These are phyloP conservation scores for Euwallacea fornicatus DNA, from an alignment of 1,140 invertebrate genomes.

Conservation along the genomic window DNA sequence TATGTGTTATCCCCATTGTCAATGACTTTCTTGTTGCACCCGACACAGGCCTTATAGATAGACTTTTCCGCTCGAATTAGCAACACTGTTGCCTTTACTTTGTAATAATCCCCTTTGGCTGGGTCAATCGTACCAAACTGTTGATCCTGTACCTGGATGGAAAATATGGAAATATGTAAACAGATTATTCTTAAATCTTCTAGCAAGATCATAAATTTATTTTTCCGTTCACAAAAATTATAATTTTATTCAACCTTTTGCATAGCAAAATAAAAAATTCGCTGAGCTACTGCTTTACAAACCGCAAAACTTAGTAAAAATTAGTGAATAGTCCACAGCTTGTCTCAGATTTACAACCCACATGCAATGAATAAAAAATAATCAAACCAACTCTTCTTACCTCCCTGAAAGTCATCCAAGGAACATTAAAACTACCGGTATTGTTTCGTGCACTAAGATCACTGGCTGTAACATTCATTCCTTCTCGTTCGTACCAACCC, in stretches of 20 bases:
- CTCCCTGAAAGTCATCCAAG: conserved; percentile 74
- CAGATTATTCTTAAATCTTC: too few relatives aligned
- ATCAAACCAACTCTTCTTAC: conserved; percentile 42
- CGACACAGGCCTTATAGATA: conserved; percentile 86
- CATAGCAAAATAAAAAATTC: too few relatives aligned
- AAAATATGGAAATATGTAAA: too few relatives aligned
- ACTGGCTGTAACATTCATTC: conserved; percentile 61
- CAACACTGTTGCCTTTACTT: conserved; percentile 68
- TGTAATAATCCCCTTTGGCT: conserved; percentile 70
- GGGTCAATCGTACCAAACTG: conserved; percentile 16
- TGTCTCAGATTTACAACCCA: neutral
- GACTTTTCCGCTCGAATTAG: conserved; percentile 76
- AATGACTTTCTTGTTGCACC: conserved; percentile 92
- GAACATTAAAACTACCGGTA: conserved; percentile 55
- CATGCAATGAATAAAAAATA: neutral
- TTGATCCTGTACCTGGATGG: conserved; percentile 21
- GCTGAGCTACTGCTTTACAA: too few relatives aligned
- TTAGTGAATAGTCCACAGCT: neutral
- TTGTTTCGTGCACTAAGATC: conserved; percentile 64
- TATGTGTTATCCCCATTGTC: conserved; percentile 86
- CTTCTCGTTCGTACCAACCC: conserved; percentile 74
- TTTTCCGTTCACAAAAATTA: too few relatives aligned
- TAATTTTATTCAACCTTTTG: too few relatives aligned
- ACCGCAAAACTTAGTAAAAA: too few relatives aligned
- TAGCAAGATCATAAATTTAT: too few relatives aligned